A percentile compares a stretch with the other conserved stretches of the same genome.
Evolutionary conservation across 2,797 vertebrate species (phyloP).

Genomic region (Chiroxiphia lanceolata): DNA sequence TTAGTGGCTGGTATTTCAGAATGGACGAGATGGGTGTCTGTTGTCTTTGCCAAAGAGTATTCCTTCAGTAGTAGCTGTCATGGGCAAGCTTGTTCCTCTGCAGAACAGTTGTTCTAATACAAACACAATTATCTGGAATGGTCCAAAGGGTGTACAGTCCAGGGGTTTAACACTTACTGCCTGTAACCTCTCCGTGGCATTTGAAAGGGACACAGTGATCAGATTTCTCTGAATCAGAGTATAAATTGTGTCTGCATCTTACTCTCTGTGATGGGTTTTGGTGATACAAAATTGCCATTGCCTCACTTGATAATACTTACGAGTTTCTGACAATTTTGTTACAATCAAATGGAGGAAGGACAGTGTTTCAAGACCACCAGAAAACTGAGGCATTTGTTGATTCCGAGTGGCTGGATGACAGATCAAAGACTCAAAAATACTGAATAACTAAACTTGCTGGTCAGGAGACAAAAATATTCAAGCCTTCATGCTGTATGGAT

Average conservation of each 20-base stretch:
- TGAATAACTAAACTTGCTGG: background rate
- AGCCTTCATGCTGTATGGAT: background rate
- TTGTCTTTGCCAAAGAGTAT: background rate
- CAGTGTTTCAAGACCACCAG: background rate
- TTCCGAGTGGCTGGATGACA: background rate
- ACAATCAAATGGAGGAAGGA: background rate
- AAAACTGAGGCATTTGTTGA: background rate
- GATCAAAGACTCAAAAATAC: background rate
- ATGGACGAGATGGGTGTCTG: background rate
- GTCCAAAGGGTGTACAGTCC: background rate
- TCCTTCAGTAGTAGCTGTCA: background rate
- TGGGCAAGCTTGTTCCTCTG: background rate
- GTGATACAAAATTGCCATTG: background rate
- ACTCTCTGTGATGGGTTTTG: background rate
- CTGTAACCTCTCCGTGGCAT: background rate
- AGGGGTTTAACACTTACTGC: background rate
- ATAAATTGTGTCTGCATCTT: background rate
- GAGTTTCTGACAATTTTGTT: background rate
- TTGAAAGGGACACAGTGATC: background rate
- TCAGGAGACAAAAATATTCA: background rate
- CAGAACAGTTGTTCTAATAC: background rate
- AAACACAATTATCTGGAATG: background rate
- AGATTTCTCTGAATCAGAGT: background rate
- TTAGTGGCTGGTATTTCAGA: background rate
- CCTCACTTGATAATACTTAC: accelerated